Evolutionary conservation across 2,888 invertebrate genomes (phyloP).

Genomic region (Campoletis raptor): DNA sequence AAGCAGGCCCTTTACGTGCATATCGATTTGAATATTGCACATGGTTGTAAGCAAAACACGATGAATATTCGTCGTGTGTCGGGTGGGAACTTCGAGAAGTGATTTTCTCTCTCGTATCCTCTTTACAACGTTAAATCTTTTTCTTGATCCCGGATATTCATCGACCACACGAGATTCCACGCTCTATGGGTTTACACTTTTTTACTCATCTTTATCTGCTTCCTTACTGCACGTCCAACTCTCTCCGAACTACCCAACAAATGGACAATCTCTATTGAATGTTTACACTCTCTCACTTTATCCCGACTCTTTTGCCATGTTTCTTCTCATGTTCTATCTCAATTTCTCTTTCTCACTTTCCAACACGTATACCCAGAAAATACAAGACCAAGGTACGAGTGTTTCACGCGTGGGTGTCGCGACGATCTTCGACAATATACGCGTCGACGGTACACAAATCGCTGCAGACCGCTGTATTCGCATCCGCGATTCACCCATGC

Average conservation of each 20-base stretch:
- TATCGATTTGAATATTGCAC: slow-evolving; percentile 62
- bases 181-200: slow-evolving; percentile 25
- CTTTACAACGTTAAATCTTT: slow-evolving; percentile 32
- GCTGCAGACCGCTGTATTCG: slow-evolving; percentile 5
- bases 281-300: slow-evolving; percentile 25
- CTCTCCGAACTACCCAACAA: slow-evolving; percentile 2
- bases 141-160: slow-evolving; percentile 50
- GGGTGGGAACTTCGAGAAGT: slow-evolving; percentile 28
- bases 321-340: slow-evolving; percentile 32
- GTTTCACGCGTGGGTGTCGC: slow-evolving; percentile 55
- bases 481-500: slow-evolving; percentile 19
- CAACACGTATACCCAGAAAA: slow-evolving; percentile 25
- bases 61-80: slow-evolving; percentile 59
- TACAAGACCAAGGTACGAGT: slow-evolving; percentile 21
- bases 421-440: slow-evolving; percentile 45
- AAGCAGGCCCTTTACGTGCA: neutral
- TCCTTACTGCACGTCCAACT: slow-evolving; percentile 17
- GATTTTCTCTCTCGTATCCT: slow-evolving; percentile 16
- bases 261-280: slow-evolving; percentile 51
- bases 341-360: slow-evolving; percentile 36
- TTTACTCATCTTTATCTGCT: slow-evolving; percentile 5
- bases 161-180: slow-evolving; percentile 45
- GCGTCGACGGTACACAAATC: slow-evolving; percentile 17
- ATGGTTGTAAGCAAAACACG: slow-evolving; percentile 54
- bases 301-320: slow-evolving; percentile 32